A percentile compares a stretch with the other conserved stretches of the same genome.
Conservation (phyloP, 2,888 invertebrate genomes). For the Lochmaea capreae region DNA sequence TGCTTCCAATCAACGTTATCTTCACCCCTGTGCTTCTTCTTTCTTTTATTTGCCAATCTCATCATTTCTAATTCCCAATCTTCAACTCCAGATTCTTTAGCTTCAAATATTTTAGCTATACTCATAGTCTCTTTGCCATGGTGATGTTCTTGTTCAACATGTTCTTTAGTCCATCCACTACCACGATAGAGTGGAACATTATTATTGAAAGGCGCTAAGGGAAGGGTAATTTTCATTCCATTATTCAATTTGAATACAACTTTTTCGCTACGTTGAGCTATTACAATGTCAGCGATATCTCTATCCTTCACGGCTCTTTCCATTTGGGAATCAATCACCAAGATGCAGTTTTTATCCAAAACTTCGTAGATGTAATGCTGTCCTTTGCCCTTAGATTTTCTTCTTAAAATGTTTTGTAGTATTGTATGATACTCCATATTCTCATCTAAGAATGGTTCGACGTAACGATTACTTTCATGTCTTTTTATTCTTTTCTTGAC, state of each 20-base stretch:
- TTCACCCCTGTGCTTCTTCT: slow-evolving; percentile 61
- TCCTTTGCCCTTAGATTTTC: slow-evolving; percentile 69
- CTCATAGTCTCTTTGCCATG: slow-evolving; percentile 65
- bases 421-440: slow-evolving; percentile 59
- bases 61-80: slow-evolving; percentile 64
- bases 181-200: slow-evolving; percentile 59
- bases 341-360: slow-evolving; percentile 75
- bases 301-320: slow-evolving; percentile 82
- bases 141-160: slow-evolving; percentile 61
- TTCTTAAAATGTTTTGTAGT: slow-evolving; percentile 65
- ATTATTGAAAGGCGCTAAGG: slow-evolving; percentile 62
- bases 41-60: slow-evolving; percentile 60
- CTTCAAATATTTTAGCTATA: slow-evolving; percentile 73
- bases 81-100: slow-evolving; percentile 62
- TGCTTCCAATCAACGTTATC: slow-evolving; percentile 59
- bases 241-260: slow-evolving; percentile 77
- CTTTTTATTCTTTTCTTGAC: slow-evolving; percentile 60
- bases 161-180: slow-evolving; percentile 69
- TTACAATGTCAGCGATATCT: slow-evolving; percentile 80
- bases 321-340: slow-evolving; percentile 78
- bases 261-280: slow-evolving; percentile 80
- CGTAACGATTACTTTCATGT: slow-evolving; percentile 57
- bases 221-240: slow-evolving; percentile 77
- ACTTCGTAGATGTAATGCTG: slow-evolving; percentile 79
- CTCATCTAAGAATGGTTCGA: slow-evolving; percentile 61